Evolutionary conservation across 2,113 vertebrate genomes (phyloP).

Genomic region (Hippocampus mohnikei): DNA sequence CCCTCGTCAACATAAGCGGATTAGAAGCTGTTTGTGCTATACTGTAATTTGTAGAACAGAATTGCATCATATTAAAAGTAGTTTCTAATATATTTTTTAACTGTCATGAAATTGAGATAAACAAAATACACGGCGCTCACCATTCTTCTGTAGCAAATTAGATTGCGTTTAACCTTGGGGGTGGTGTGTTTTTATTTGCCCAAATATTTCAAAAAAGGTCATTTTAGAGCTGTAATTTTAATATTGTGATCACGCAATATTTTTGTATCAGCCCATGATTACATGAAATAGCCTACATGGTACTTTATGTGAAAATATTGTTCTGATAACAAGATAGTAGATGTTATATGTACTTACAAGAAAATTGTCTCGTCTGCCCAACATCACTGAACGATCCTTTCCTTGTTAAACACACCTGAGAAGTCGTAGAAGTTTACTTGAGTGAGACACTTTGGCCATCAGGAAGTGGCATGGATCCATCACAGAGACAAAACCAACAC

Average conservation of each 20-base stretch:
- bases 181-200: no score
- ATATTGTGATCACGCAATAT: no score
- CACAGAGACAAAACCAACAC: background rate
- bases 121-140: no score
- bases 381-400: constrained; percentile 43
- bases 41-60: no score
- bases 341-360: constrained; percentile 59
- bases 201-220: background rate
- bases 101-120: no score
- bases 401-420: constrained; percentile 14
- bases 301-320: background rate
- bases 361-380: constrained; percentile 52
- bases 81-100: no score
- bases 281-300: background rate
- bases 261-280: background rate
- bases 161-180: background rate
- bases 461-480: constrained; percentile 20
- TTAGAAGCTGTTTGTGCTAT: background rate
- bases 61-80: no score
- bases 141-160: no score
- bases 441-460: constrained; percentile 17
- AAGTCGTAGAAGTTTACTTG: constrained; percentile 4
- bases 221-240: no score
- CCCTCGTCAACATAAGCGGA: no score
- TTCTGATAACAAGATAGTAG: background rate